These are phyloP conservation scores for Echiichthys vipera DNA, from an alignment of 2,797 vertebrate species.

Conservation along the genomic window DNA sequence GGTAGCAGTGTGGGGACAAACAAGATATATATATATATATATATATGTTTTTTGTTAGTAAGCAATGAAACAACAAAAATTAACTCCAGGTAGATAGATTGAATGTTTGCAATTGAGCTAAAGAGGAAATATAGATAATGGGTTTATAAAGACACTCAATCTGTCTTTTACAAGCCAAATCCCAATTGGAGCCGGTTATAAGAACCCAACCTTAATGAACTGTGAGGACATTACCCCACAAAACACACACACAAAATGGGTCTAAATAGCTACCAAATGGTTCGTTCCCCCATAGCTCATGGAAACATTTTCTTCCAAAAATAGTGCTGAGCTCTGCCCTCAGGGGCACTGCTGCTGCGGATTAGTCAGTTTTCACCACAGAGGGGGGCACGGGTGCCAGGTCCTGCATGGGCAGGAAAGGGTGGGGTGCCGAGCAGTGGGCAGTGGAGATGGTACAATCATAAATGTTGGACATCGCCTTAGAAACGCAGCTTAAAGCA, in stretches of 20 bases:
- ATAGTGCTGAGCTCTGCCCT: conserved; percentile 72
- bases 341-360: conserved; percentile 59
- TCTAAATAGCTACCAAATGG: conserved; percentile 77
- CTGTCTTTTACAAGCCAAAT: not conserved
- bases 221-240: conserved; percentile 30
- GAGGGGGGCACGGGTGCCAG: conserved; percentile 49
- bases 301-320: conserved; percentile 81
- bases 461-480: conserved; percentile 24
- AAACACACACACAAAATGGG: conserved; percentile 46
- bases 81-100: not conserved
- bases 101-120: not conserved
- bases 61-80: not conserved
- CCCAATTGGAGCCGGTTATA: not conserved
- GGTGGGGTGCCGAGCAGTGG: conserved; percentile 45
- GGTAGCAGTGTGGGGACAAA: not conserved
- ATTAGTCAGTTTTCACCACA: conserved; percentile 62
- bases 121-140: not conserved
- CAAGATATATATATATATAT: not conserved
- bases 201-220: not conserved
- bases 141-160: not conserved
- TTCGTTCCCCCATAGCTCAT: conserved; percentile 70
- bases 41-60: too few relatives aligned
- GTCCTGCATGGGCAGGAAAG: conserved; percentile 59
- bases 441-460: conserved; percentile 7
- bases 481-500: not conserved